Percentiles rank a stretch among this genome's conserved stretches.
Conservation (phyloP, 2,113 vertebrate species). For the Menura novaehollandiae region DNA sequence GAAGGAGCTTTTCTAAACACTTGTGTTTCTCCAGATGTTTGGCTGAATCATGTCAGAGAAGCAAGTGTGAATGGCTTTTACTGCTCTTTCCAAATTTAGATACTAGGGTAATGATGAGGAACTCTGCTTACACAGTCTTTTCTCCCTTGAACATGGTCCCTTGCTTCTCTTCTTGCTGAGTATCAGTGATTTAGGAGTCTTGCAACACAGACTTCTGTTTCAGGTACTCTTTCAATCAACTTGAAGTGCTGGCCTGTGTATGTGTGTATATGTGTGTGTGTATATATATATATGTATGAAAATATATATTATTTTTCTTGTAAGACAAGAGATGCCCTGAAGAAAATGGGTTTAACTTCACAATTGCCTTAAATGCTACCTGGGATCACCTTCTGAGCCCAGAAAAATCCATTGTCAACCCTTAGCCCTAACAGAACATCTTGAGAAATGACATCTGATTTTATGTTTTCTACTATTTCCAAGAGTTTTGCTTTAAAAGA, state of each 20-base stretch:
- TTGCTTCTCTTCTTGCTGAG: not conserved
- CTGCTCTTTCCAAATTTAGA: not conserved
- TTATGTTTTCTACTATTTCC: not conserved
- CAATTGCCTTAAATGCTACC: not conserved
- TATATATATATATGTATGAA: not conserved
- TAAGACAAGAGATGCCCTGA: not conserved
- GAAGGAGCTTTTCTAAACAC: not conserved
- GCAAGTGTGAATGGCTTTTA: not conserved
- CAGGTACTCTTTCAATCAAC: not conserved
- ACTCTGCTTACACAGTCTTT: not conserved
- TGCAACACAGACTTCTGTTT: not conserved
- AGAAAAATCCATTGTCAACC: not conserved
- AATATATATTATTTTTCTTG: not conserved
- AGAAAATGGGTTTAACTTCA: not conserved
- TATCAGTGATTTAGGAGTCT: not conserved
- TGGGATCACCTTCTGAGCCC: slow-evolving; percentile 10
- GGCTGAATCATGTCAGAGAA: not conserved
- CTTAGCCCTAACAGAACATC: not conserved
- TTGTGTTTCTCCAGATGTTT: not conserved
- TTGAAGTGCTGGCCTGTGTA: not conserved
- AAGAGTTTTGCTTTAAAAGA: not conserved
- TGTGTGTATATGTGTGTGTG: fast-evolving
- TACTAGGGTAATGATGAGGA: not conserved
- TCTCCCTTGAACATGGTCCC: not conserved
- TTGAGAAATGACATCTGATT: not conserved